Conservation (phyloP, 2,888 invertebrate species). For the Drosophila koepferae region DNA sequence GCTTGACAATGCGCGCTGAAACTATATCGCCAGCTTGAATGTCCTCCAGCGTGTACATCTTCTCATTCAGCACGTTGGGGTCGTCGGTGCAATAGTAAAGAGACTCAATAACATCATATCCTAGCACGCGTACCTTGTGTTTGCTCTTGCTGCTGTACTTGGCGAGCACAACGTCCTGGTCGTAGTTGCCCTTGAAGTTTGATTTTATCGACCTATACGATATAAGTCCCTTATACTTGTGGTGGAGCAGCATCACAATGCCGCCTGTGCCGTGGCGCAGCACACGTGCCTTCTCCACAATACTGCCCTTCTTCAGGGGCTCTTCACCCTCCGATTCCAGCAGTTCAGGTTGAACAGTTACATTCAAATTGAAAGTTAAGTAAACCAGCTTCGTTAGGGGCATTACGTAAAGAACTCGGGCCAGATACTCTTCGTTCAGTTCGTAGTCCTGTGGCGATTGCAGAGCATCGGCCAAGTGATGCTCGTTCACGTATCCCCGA, state of each 20-base stretch:
- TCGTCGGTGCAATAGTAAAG: constrained; percentile 90
- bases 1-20: constrained; percentile 85
- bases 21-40: constrained; percentile 87
- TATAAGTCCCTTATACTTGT: constrained; percentile 82
- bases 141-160: constrained; percentile 83
- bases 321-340: constrained; percentile 4
- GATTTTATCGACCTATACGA: constrained; percentile 81
- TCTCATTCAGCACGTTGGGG: constrained; percentile 86
- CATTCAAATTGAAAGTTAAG: constrained; percentile 86
- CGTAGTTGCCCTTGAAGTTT: constrained; percentile 83
- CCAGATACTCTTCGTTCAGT: constrained; percentile 86
- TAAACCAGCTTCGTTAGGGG: constrained; percentile 89
- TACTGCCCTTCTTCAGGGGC: constrained; percentile 86
- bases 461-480: constrained; percentile 82
- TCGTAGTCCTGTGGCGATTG: constrained; percentile 84
- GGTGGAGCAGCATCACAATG: constrained; percentile 81
- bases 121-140: constrained; percentile 87
- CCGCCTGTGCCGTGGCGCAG: constrained; percentile 85
- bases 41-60: constrained; percentile 86
- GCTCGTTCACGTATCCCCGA: constrained; percentile 84
- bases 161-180: constrained; percentile 82
- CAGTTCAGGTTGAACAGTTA: constrained; percentile 11
- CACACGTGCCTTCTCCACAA: constrained; percentile 87
- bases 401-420: constrained; percentile 89
- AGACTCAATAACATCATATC: constrained; percentile 89